Conservation (phyloP, 2,113 vertebrate genomes). For the Nettapus auritus region DNA sequence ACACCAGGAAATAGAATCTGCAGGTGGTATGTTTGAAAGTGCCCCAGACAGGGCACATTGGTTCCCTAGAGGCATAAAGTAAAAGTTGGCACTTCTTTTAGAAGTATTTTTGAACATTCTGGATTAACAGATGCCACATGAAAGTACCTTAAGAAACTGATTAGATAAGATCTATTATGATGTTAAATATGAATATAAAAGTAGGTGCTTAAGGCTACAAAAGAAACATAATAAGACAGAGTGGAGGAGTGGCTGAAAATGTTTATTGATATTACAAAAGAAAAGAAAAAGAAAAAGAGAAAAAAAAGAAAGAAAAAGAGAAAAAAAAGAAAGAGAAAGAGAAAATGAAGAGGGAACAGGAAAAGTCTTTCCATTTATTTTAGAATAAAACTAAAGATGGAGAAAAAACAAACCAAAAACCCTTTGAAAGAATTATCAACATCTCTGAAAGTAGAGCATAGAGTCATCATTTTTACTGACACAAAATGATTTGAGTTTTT, state of each 20-base stretch:
- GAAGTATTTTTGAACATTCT: not conserved
- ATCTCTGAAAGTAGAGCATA: not conserved
- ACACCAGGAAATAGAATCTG: not conserved
- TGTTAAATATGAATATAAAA: constrained; percentile 26
- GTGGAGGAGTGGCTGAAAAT: not conserved
- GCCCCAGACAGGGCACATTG: not conserved
- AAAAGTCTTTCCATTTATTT: not conserved
- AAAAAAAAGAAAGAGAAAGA: no score
- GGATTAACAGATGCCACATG: constrained; percentile 1
- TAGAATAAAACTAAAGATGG: not conserved
- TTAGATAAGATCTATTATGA: constrained; percentile 19
- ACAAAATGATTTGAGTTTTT: not conserved
- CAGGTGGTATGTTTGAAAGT: not conserved
- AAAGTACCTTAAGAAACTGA: not conserved
- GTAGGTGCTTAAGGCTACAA: not conserved
- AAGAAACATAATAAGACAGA: not conserved
- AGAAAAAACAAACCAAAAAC: not conserved
- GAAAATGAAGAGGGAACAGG: no score
- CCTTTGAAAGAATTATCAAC: not conserved
- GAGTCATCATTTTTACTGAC: not conserved
- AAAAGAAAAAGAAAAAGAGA: not conserved
- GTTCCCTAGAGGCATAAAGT: not conserved
- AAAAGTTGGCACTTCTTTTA: not conserved
- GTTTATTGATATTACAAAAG: not conserved
- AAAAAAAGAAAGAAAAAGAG: no score